Conservation (phyloP, 1,140 invertebrate genomes). For the Heliconius himera region DNA sequence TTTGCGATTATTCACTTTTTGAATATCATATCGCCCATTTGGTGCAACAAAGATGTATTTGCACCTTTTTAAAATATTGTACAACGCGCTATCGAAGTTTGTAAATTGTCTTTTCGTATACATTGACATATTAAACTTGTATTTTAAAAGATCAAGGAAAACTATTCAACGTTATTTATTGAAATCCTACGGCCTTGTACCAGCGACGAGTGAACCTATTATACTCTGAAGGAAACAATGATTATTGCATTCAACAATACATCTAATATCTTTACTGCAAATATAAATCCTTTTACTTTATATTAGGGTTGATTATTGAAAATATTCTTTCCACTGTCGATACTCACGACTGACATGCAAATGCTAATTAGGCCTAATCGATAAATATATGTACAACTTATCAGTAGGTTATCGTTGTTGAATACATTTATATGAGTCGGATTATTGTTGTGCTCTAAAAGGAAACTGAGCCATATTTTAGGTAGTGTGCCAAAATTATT, state of each 20-base stretch:
- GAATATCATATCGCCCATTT: too few relatives aligned
- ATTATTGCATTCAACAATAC: slow-evolving; percentile 13
- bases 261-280: neutral
- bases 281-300: neutral
- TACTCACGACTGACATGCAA: slow-evolving; percentile 9
- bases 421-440: neutral
- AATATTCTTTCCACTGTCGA: neutral
- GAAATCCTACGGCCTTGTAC: neutral
- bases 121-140: too few relatives aligned
- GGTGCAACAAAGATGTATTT: too few relatives aligned
- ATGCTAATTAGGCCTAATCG: slow-evolving; percentile 22
- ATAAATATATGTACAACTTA: slow-evolving; percentile 18
- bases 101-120: too few relatives aligned
- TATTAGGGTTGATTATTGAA: slow-evolving; percentile 5
- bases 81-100: too few relatives aligned
- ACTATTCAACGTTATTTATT: neutral
- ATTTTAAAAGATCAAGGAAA: too few relatives aligned
- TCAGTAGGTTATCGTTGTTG: neutral
- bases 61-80: too few relatives aligned
- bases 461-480: neutral
- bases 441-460: neutral
- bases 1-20: too few relatives aligned
- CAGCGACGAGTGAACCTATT: slow-evolving; percentile 17
- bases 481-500: neutral
- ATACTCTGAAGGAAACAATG: slow-evolving; percentile 15